These are phyloP conservation scores for Galago senegalensis DNA, from an alignment of 2,797 vertebrate species.

Conservation along the genomic window DNA sequence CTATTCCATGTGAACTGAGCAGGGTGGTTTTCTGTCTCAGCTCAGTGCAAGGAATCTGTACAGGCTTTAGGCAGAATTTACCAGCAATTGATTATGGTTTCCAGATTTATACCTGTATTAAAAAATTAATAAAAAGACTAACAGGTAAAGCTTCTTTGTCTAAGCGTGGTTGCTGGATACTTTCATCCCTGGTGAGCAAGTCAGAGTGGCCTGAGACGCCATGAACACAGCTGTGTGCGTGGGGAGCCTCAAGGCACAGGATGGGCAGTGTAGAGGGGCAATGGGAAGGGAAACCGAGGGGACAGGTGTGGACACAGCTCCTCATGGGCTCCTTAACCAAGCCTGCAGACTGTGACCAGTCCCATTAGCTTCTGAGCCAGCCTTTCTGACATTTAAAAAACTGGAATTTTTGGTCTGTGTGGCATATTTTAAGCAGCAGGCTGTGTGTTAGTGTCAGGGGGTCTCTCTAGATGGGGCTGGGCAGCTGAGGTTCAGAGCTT, in stretches of 20 bases:
- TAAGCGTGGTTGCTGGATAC: background rate
- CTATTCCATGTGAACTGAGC: background rate
- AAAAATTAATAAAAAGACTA: background rate
- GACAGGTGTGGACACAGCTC: background rate
- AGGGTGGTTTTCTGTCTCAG: conserved; percentile 11
- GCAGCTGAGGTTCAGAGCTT: background rate
- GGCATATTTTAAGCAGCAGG: background rate
- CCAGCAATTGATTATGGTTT: background rate
- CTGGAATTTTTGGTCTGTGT: background rate
- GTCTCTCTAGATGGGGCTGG: background rate
- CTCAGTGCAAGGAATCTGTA: background rate
- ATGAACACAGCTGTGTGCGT: background rate
- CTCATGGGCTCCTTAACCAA: background rate
- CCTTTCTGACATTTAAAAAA: background rate
- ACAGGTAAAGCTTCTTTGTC: background rate
- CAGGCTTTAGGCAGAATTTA: conserved; percentile 43
- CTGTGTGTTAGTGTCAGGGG: background rate
- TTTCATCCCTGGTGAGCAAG: background rate
- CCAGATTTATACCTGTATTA: conserved; percentile 12
- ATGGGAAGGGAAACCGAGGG: background rate
- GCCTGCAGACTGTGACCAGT: background rate
- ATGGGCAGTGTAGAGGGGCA: rapidly evolving
- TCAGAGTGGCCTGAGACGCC: background rate
- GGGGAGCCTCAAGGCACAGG: background rate
- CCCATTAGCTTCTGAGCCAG: background rate